Base-by-base conservation (phyloP, 2,888 invertebrate species). In the Rotaria macrura region DNA sequence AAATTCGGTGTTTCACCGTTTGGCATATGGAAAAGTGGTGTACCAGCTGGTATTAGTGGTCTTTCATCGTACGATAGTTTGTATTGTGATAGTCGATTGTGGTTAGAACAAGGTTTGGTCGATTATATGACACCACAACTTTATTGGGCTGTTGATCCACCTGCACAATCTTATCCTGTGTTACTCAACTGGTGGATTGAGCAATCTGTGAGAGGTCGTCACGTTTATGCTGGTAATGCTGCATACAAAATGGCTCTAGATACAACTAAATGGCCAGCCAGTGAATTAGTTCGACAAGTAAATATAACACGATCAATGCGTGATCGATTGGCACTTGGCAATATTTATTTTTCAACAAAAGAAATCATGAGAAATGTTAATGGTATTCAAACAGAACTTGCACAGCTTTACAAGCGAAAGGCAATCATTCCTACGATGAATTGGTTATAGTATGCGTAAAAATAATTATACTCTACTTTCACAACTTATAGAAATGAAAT, bases 1-100 rank as follows among this genome's bases (percentile, higher is more conserved):
- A 89, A 89, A 85, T 89, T 89, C 85, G 89, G 89, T 12, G 88
- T 90, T 65, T 89, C 89, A 87, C 90, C 90, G 12, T 90, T 90
- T 86, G 90, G 90, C 6, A 89, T 90, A 38, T 90, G 89, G 89
- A 88, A 89, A 86, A 88, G 89, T 4, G 89, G 89, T 2, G 84
- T 89, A 55, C 89, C 89, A 14, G 85, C 85, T 17, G 89, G 89
- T 10, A 87, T 88, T 14, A 20, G n/a, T 40, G 86, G 88, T 38
- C n/a, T 79, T 9, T 79, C 74, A 43, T 87, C 89, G 0, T 89
- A 88, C 87, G 87, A 87, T 83, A 87, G 87, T 34, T 87, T 89
- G 54, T 90, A 89, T 87, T 89, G 89, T 9, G 89, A 90, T 87
- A 87, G 89, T 34, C 88, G 87, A 86, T 88, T 88, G 85, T 90